These are phyloP conservation scores for Nansenia antarctica DNA, from an alignment of 2,113 vertebrate species.

Conservation along the genomic window DNA sequence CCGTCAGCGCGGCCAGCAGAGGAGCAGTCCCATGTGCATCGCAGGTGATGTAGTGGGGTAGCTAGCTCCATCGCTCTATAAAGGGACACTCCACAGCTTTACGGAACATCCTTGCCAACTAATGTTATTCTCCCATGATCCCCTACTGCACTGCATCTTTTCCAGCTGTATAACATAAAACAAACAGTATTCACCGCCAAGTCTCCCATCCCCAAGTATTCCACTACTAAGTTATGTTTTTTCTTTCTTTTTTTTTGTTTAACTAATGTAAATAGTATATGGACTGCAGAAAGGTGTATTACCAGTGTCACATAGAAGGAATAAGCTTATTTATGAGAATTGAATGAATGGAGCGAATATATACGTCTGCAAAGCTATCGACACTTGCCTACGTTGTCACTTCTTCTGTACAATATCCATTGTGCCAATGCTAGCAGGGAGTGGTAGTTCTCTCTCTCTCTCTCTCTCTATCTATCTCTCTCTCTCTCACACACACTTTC, in stretches of 20 bases:
- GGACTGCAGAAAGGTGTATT: constrained; percentile 53
- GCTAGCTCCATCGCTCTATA: neutral
- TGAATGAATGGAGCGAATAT: constrained; percentile 28
- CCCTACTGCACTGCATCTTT: constrained; percentile 3
- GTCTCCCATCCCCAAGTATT: constrained; percentile 50
- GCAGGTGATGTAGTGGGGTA: neutral
- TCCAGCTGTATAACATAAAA: constrained; percentile 19
- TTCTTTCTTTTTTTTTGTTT: constrained; percentile 25
- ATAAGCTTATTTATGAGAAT: constrained; percentile 59
- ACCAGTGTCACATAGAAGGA: constrained; percentile 54
- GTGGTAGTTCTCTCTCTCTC: constrained; percentile 14
- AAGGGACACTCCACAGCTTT: constrained; percentile 7
- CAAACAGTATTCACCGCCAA: constrained; percentile 40
- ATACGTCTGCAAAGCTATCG: constrained; percentile 33
- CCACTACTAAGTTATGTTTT: constrained; percentile 75
- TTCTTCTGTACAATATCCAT: constrained; percentile 27
- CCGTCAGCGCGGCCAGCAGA: neutral
- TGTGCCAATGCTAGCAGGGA: constrained; percentile 19
- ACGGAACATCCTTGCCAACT: neutral
- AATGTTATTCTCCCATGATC: neutral
- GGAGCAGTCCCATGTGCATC: constrained; percentile 21
- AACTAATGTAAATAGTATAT: constrained; percentile 56
- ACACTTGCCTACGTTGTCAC: constrained; percentile 36
- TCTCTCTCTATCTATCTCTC: constrained; percentile 12
- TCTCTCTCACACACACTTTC: constrained; percentile 13